Evolutionary conservation across 2,797 vertebrate genomes (phyloP).

Genomic region (Megaceryle alcyon): DNA sequence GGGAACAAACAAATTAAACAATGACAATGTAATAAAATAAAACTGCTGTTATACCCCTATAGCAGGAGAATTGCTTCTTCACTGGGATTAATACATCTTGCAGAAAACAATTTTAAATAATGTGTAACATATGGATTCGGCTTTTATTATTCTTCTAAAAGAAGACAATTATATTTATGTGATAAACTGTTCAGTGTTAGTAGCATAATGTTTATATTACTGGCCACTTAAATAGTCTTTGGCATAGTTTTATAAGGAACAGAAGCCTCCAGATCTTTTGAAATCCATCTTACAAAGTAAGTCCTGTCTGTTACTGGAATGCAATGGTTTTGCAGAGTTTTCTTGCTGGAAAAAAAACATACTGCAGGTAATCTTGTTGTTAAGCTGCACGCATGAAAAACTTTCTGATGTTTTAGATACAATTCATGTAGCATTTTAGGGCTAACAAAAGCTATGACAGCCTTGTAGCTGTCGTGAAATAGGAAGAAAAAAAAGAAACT

Average conservation of each 20-base stretch:
- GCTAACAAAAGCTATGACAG: neutral
- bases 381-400: slow-evolving; percentile 1
- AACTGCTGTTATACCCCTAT: slow-evolving; percentile 72
- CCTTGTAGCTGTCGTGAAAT: neutral
- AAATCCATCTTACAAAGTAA: slow-evolving; percentile 67
- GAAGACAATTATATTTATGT: slow-evolving; percentile 82
- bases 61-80: slow-evolving; percentile 72
- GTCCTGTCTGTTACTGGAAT: slow-evolving; percentile 61
- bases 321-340: neutral
- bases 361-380: slow-evolving; percentile 18
- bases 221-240: slow-evolving; percentile 75
- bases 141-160: slow-evolving; percentile 81
- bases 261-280: slow-evolving; percentile 64
- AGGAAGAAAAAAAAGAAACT: neutral
- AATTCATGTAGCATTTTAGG: neutral
- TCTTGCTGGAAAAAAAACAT: neutral
- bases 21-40: slow-evolving; percentile 76
- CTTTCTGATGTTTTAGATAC: slow-evolving; percentile 30
- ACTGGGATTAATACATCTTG: slow-evolving; percentile 74
- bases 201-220: slow-evolving; percentile 80
- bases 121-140: slow-evolving; percentile 78
- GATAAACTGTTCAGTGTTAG: slow-evolving; percentile 79
- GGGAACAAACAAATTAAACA: slow-evolving; percentile 80
- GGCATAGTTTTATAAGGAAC: slow-evolving; percentile 71
- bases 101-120: slow-evolving; percentile 80